These are phyloP conservation scores for Elaphurus davidianus DNA, from an alignment of 2,113 vertebrate species.

Conservation along the genomic window DNA sequence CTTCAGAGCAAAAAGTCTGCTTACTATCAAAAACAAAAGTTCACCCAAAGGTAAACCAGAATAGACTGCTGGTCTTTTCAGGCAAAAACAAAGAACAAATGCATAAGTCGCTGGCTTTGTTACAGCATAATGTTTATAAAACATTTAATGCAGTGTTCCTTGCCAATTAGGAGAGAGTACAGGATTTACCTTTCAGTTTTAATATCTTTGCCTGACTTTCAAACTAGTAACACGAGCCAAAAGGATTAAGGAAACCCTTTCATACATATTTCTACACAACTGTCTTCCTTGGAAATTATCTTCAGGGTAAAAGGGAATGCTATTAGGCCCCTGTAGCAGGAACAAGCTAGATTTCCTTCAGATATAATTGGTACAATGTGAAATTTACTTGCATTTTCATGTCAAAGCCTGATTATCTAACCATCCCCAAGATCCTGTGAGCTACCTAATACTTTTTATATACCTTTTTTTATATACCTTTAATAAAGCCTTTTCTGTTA, in stretches of 20 bases:
- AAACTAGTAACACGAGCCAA: conserved; percentile 11
- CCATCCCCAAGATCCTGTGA: not conserved
- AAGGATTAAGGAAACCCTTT: conserved; percentile 32
- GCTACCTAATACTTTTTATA: not conserved
- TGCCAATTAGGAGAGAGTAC: conserved; percentile 51
- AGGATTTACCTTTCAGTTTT: conserved; percentile 52
- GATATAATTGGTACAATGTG: conserved; percentile 26
- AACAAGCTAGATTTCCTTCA: not conserved
- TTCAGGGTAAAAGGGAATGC: conserved; percentile 18
- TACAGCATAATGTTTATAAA: conserved; percentile 19
- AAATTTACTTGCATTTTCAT: not conserved
- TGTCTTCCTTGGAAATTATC: not conserved
- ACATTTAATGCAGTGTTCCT: conserved; percentile 18
- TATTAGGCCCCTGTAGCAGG: not conserved
- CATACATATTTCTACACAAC: not conserved
- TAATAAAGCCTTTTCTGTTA: conserved; percentile 8
- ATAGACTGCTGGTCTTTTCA: not conserved
- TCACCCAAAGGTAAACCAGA: conserved; percentile 64
- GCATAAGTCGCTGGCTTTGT: not conserved
- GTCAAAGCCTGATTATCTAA: conserved; percentile 1
- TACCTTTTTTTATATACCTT: not conserved
- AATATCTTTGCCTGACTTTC: conserved; percentile 44
- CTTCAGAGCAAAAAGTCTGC: not conserved
- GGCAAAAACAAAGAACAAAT: conserved; percentile 17
- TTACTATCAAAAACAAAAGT: conserved; percentile 47